Conservation (phyloP, 2,113 vertebrate genomes). For the Hemibates koningsi region DNA sequence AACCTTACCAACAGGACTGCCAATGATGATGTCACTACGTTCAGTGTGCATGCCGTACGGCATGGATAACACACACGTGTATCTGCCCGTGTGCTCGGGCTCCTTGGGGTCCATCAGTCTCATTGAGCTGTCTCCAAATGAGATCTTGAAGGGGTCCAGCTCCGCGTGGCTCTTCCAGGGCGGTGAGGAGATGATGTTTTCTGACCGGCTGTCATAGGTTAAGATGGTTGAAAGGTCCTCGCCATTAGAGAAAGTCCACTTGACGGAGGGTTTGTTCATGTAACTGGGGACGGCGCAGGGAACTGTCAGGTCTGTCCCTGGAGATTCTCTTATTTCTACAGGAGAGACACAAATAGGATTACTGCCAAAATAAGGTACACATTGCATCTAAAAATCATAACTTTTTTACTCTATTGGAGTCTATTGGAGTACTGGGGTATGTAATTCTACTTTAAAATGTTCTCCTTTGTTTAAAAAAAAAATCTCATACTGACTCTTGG, state of each 20-base stretch:
- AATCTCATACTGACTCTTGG: not conserved
- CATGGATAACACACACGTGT: constrained; percentile 55
- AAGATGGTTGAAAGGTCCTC: constrained; percentile 46
- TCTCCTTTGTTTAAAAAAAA: not conserved
- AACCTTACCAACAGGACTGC: not conserved
- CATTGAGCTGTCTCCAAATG: constrained; percentile 65
- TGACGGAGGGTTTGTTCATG: constrained; percentile 54
- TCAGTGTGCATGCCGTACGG: constrained; percentile 42
- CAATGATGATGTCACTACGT: constrained; percentile 38
- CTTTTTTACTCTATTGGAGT: not conserved
- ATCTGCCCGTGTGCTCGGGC: constrained; percentile 52
- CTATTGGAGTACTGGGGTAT: not conserved
- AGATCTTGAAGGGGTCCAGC: constrained; percentile 33
- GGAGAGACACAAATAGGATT: not conserved
- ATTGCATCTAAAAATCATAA: rapidly evolving
- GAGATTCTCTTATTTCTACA: constrained; percentile 33
- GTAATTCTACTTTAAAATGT: not conserved
- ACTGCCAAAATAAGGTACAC: not conserved
- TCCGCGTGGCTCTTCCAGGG: constrained; percentile 45
- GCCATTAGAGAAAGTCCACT: constrained; percentile 62
- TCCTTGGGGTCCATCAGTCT: constrained; percentile 42
- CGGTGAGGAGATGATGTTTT: not conserved
- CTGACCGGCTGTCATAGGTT: constrained; percentile 51
- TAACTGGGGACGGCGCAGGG: constrained; percentile 58
- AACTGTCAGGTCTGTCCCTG: constrained; percentile 60